A percentile compares a stretch with the other conserved stretches of the same genome.
Evolutionary conservation across 1,140 invertebrate species (phyloP).

Genomic region (Ladona fulva): DNA sequence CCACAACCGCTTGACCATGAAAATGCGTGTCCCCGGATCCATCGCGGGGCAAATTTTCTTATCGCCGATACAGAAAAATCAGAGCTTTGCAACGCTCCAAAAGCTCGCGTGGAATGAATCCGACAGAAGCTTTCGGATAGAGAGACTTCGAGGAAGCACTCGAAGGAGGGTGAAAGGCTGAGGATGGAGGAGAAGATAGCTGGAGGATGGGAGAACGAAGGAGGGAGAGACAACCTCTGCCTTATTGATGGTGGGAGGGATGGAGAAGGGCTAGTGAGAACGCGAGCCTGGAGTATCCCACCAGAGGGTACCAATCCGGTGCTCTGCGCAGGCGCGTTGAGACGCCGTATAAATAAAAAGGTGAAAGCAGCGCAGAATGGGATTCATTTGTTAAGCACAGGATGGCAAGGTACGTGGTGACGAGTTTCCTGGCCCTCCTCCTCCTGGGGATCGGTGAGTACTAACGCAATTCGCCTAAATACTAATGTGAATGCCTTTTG

Average conservation of each 20-base stretch:
- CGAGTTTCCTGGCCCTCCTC: constrained; percentile 12
- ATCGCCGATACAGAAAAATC: no score
- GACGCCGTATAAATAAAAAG: constrained; percentile 16
- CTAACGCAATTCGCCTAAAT: background rate
- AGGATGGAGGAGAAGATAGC: background rate
- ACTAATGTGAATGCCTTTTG: no score
- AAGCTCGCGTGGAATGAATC: no score
- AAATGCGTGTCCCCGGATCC: no score
- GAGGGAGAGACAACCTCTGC: background rate
- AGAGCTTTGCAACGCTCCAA: no score
- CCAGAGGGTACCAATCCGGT: background rate
- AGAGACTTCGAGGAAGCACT: no score
- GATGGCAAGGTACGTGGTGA: constrained; percentile 10
- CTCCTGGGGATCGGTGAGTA: constrained; percentile 15
- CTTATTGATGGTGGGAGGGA: background rate
- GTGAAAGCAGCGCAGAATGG: background rate
- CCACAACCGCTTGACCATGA: no score
- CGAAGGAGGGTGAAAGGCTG: background rate
- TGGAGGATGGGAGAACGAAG: background rate
- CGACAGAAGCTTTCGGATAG: no score
- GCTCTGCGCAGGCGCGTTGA: constrained; percentile 14
- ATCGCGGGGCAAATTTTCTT: no score
- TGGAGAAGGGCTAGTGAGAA: background rate
- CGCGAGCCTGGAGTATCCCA: background rate
- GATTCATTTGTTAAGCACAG: constrained; percentile 1